Base-by-base conservation (phyloP, 2,797 vertebrate species). In the Chelonia mydas region DNA sequence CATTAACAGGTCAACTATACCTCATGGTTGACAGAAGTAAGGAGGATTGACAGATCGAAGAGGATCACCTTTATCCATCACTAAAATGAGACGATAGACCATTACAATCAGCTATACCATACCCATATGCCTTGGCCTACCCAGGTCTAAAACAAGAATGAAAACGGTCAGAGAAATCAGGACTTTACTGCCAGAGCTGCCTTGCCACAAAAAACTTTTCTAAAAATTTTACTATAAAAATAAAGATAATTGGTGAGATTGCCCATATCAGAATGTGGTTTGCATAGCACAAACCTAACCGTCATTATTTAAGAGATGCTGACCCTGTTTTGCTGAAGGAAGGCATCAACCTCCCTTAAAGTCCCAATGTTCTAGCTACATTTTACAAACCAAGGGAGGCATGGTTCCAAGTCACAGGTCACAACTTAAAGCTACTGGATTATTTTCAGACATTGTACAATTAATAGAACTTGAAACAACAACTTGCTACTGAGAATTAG, bases 271-370 rank as follows among this genome's bases (percentile, higher is more conserved):
- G 72, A 90, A 57, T 90, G 90, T 88, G 88, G 72, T 65, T 77
- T n/a, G 59, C 33, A 33, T 65, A n/a, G 59, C 31, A 65, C 31
- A 74, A 91, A 54, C 6, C 84, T 80, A 80, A 79, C 49, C 12
- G 17, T n/a, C 41, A 37, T 90, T 88, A 83, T 92, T 90, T 94
- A 61, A 84, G 61, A 91, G 90, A 54, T 1, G 0, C 5, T 76
- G 50, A 95, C 77, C 47, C 47, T 87, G 87, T 41, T 94, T 95
- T 93, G 94, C 88, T 94, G 80, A 88, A 81, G 72, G 80, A 91
- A 92, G 47, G 11, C 82, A 25, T 95, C 87, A 90, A 55, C 31
- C 90, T 61, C 61, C 84, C 28, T 37, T 57, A 9, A 45, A 87
- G 31, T 82, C 89, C 55, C 80, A 85, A 86, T 90, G 80, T 93